These are phyloP conservation scores for Lutjanus campechanus DNA, from an alignment of 2,797 vertebrate genomes.

Conservation along the genomic window DNA sequence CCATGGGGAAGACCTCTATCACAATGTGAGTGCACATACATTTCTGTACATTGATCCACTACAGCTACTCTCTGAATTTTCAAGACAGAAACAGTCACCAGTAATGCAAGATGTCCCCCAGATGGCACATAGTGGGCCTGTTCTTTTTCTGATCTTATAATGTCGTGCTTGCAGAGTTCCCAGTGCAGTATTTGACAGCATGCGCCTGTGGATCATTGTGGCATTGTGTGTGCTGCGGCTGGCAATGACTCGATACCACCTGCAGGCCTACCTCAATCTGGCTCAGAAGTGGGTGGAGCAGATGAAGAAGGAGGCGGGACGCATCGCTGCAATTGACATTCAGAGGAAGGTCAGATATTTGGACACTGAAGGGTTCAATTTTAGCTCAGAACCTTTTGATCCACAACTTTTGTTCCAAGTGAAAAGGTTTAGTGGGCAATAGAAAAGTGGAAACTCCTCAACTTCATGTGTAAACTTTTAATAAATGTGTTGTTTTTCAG, in stretches of 20 bases:
- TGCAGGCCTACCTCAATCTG: conserved; percentile 96
- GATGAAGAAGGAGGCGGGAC: conserved; percentile 93
- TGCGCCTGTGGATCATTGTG: conserved; percentile 92
- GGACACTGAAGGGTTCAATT: not conserved
- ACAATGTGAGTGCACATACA: conserved; percentile 88
- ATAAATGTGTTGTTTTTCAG: conserved; percentile 73
- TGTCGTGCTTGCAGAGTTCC: conserved; percentile 84
- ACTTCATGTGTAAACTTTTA: not conserved
- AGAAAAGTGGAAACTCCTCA: not conserved
- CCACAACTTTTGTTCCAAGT: not conserved
- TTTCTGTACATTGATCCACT: not conserved
- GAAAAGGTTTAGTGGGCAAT: not conserved
- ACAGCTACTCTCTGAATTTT: not conserved
- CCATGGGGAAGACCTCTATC: conserved; percentile 87
- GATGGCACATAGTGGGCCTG: accelerated
- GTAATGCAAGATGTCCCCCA: not conserved
- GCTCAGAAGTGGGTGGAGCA: conserved; percentile 92
- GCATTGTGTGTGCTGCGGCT: conserved; percentile 88
- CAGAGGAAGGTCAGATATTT: conserved; percentile 89
- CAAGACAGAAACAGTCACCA: not conserved
- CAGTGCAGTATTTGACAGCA: conserved; percentile 87
- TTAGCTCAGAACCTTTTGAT: not conserved
- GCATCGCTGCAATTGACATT: conserved; percentile 92
- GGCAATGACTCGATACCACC: conserved; percentile 88
- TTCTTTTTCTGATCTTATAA: not conserved